Evolutionary conservation across 2,888 invertebrate species (phyloP).

Genomic region (Tineola bisselliella): DNA sequence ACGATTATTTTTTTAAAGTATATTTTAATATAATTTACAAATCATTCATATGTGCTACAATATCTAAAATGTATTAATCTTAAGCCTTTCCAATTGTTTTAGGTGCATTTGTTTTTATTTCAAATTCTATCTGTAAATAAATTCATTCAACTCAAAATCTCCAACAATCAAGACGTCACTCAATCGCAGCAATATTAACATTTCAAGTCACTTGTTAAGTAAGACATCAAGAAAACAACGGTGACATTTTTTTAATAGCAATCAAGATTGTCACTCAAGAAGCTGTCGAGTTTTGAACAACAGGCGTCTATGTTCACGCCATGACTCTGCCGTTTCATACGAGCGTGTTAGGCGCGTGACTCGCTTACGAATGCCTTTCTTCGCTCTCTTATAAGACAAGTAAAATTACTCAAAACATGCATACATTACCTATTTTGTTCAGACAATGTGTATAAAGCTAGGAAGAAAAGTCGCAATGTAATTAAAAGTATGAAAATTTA

Average conservation of each 20-base stretch:
- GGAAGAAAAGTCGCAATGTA: background rate
- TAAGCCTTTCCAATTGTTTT: too few species aligned
- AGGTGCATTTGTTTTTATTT: too few species aligned
- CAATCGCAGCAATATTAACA: background rate
- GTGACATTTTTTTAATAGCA: background rate
- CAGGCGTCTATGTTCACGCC: conserved; percentile 5
- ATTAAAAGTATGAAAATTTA: background rate
- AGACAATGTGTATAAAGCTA: background rate
- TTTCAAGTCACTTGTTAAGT: background rate
- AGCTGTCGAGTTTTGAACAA: conserved; percentile 8
- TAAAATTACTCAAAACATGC: background rate
- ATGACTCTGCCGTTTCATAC: conserved; percentile 7
- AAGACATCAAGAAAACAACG: background rate
- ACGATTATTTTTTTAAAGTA: too few species aligned
- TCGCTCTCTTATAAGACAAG: background rate
- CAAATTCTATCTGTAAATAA: too few species aligned
- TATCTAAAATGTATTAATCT: too few species aligned
- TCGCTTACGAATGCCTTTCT: background rate
- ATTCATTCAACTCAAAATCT: background rate
- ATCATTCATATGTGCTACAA: too few species aligned
- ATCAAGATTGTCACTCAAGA: conserved; percentile 7
- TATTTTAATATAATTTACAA: too few species aligned
- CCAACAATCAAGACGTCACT: background rate
- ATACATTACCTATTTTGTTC: background rate
- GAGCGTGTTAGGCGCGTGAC: conserved; percentile 7